A percentile compares a stretch with the other conserved stretches of the same genome.
These are phyloP conservation scores for Xanthia togata DNA, from an alignment of 2,888 invertebrate species.

Conservation along the genomic window DNA sequence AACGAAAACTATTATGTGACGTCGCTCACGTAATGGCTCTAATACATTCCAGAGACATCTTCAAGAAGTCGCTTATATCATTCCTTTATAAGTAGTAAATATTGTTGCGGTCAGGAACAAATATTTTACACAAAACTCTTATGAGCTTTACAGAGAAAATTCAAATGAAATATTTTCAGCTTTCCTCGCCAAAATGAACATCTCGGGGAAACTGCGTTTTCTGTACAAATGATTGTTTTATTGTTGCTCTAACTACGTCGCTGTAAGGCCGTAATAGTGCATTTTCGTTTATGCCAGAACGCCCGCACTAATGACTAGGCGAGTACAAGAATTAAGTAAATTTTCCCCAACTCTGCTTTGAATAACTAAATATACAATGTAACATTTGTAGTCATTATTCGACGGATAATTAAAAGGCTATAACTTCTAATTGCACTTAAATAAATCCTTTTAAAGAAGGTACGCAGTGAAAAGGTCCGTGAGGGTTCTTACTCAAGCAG, in stretches of 20 bases:
- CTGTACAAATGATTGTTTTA: conserved; percentile 60
- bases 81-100: conserved; percentile 15
- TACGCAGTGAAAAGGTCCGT: conserved; percentile 50
- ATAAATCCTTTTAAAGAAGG: conserved; percentile 46
- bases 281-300: conserved; percentile 56
- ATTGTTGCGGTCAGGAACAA: conserved; percentile 11
- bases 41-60: conserved; percentile 20
- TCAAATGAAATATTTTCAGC: conserved; percentile 24
- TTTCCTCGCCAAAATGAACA: conserved; percentile 37
- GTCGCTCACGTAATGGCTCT: conserved; percentile 27
- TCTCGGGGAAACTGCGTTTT: conserved; percentile 51
- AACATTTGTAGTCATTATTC: conserved; percentile 1
- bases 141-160: conserved; percentile 15
- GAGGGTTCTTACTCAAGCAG: conserved; percentile 61
- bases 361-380: conserved; percentile 35
- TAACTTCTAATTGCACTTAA: conserved; percentile 9
- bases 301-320: conserved; percentile 57
- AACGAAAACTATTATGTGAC: conserved; percentile 50
- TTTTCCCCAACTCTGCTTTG: conserved; percentile 24
- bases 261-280: conserved; percentile 48
- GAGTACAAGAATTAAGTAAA: conserved; percentile 52
- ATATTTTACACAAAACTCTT: conserved; percentile 10
- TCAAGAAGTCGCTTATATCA: conserved; percentile 17
- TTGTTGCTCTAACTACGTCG: conserved; percentile 52
- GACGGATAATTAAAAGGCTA: not conserved